Base-by-base conservation (phyloP, 1,140 invertebrate genomes). In the Drosophila nigrodunni region DNA sequence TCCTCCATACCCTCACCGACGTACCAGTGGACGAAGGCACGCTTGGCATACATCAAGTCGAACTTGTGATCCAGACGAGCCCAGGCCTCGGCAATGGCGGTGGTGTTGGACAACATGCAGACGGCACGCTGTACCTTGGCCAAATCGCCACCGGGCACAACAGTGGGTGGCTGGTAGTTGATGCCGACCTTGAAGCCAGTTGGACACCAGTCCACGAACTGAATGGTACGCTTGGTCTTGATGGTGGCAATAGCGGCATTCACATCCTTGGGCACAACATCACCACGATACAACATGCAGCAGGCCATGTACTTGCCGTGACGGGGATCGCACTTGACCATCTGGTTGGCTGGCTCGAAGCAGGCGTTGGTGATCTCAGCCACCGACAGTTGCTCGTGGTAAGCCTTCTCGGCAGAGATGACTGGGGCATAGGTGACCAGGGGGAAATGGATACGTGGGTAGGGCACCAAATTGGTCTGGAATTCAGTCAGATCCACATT, bases 301-400 rank as follows among this genome's bases (percentile, higher is more conserved):
- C 97, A 97, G 18, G 96, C 96, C 97, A 98, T 97, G 94, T 97
- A 98, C 91, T 98, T 97, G 73, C 97, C 97, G 92, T 97, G 95
- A 80, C 96, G 94, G 8, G 97, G 97, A 92, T 97, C 96, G 92
- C 97, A 97, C 93, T 97, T 98, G n/a, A 98, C 97, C 97, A 98
- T 97, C 94, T 97, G 97, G 93, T 97, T 98, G 82, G 95, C 95
- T 41, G 96, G 96, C 92, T 97, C 97, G 93, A 98, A 98, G 93
- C 96, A 97, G n/a, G 96, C 95, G 92, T 96, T 97, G 86, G 97
- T 98, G 87, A 98, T 97, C 92, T 98, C 97, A 37, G 95, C 95
- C n/a, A 98, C 96, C 7, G 95, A 96, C 69, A 96, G 93, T 83
- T 96, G 95, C 91, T 97, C 96, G 92, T 97, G 96, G 93, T 96